These are phyloP conservation scores for Esperia sulphurella DNA, from an alignment of 2,888 invertebrate genomes.

Conservation along the genomic window DNA sequence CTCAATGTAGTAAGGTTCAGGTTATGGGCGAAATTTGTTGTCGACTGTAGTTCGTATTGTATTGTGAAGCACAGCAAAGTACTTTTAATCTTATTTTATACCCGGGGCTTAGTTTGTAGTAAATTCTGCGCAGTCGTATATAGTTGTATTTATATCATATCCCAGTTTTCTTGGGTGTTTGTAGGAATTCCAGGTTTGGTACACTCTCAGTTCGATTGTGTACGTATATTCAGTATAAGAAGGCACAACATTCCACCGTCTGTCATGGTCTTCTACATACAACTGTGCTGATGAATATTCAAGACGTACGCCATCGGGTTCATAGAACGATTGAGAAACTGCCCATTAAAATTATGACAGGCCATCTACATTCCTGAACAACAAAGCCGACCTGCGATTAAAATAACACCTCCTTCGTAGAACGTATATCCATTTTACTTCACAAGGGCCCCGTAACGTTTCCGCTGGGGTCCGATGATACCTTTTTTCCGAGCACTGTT, in stretches of 20 bases:
- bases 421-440: conserved; percentile 75
- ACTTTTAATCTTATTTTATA: no score
- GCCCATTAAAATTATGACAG: conserved; percentile 77
- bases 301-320: conserved; percentile 52
- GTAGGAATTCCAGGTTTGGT: no score
- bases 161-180: no score
- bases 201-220: background rate
- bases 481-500: conserved; percentile 68
- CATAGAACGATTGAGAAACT: conserved; percentile 62
- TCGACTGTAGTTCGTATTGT: no score
- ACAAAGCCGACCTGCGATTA: conserved; percentile 76
- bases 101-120: no score
- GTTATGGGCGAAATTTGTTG: no score
- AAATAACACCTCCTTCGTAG: conserved; percentile 78
- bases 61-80: no score
- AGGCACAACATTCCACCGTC: conserved; percentile 12
- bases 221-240: background rate
- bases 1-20: no score
- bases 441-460: conserved; percentile 76
- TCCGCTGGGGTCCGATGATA: conserved; percentile 76
- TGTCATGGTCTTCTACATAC: conserved; percentile 12
- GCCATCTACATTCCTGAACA: conserved; percentile 76
- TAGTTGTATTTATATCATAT: background rate
- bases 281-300: conserved; percentile 55
- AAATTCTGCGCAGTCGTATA: no score